Percentiles rank a stretch among this genome's conserved stretches.
Conservation (phyloP, 2,888 invertebrate species). For the Brachyptera risi region DNA sequence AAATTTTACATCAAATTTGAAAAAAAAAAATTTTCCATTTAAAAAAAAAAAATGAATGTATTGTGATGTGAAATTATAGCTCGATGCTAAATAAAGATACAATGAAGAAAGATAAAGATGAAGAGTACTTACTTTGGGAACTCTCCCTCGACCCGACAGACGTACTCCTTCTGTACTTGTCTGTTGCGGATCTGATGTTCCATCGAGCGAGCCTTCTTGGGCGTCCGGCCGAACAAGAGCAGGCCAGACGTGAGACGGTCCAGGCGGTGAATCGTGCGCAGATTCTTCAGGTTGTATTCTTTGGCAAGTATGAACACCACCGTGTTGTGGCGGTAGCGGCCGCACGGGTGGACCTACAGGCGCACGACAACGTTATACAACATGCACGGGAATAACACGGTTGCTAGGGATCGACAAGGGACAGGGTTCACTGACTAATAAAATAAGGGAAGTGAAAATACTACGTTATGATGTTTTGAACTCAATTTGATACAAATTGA, state of each 20-base stretch:
- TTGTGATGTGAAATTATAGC: neutral
- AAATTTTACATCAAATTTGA: too few relatives aligned
- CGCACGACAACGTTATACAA: too few relatives aligned
- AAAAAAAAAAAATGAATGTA: neutral
- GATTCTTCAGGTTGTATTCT: slow-evolving; percentile 89
- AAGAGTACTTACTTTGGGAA: slow-evolving; percentile 92
- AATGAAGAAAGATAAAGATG: too few relatives aligned
- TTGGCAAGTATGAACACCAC: slow-evolving; percentile 94
- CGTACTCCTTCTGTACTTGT: slow-evolving; percentile 91
- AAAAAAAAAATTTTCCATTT: too few relatives aligned
- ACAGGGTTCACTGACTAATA: too few relatives aligned
- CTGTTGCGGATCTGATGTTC: slow-evolving; percentile 91
- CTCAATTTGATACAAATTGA: too few relatives aligned
- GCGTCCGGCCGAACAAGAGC: slow-evolving; percentile 87
- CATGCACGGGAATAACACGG: too few relatives aligned
- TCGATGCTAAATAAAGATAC: too few relatives aligned
- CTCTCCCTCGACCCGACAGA: slow-evolving; percentile 89
- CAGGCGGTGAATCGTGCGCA: slow-evolving; percentile 90
- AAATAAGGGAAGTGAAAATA: too few relatives aligned
- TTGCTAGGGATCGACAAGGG: too few relatives aligned
- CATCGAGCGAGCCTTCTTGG: slow-evolving; percentile 90
- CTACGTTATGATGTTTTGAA: too few relatives aligned
- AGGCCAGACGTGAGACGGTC: slow-evolving; percentile 96
- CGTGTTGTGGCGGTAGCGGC: slow-evolving; percentile 95
- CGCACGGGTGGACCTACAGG: slow-evolving; percentile 95